Conservation (phyloP, 2,888 invertebrate genomes). For the Bombylius discolor region DNA sequence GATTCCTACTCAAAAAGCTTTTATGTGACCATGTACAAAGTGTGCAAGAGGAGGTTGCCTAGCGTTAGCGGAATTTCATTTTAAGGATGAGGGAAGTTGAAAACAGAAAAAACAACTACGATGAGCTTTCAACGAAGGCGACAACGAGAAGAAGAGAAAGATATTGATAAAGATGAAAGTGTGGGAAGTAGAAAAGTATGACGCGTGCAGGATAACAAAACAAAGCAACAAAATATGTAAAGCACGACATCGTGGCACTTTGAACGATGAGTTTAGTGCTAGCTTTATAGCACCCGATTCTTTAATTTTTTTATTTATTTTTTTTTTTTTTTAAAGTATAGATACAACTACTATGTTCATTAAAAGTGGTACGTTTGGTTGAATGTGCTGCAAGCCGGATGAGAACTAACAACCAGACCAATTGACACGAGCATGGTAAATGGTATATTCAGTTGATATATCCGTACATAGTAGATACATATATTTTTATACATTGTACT, state of each 20-base stretch:
- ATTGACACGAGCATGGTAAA: slow-evolving; percentile 20
- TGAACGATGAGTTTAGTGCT: slow-evolving; percentile 22
- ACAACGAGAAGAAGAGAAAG: slow-evolving; percentile 7
- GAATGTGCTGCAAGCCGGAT: slow-evolving; percentile 17
- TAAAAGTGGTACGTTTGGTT: slow-evolving; percentile 11
- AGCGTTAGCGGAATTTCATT: no score
- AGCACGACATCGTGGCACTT: slow-evolving; percentile 24
- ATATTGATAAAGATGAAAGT: slow-evolving; percentile 2
- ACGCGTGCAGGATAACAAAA: slow-evolving; percentile 22
- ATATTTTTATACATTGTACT: no score
- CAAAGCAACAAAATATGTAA: slow-evolving; percentile 22
- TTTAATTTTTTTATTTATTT: no score
- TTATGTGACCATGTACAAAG: no score
- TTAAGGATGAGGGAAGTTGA: background rate
- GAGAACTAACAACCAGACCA: slow-evolving; percentile 19
- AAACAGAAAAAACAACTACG: slow-evolving; percentile 6
- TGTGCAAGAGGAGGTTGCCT: no score
- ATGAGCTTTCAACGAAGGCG: slow-evolving; percentile 5
- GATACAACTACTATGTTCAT: slow-evolving; percentile 1
- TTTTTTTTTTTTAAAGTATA: background rate
- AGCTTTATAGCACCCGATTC: slow-evolving; percentile 14
- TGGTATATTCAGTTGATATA: slow-evolving; percentile 10
- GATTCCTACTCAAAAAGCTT: no score
- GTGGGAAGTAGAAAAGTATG: slow-evolving; percentile 14
- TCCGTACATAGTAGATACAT: background rate